Evolutionary conservation across 2,113 vertebrate genomes (phyloP).

Genomic region (Burhinus bistriatus): DNA sequence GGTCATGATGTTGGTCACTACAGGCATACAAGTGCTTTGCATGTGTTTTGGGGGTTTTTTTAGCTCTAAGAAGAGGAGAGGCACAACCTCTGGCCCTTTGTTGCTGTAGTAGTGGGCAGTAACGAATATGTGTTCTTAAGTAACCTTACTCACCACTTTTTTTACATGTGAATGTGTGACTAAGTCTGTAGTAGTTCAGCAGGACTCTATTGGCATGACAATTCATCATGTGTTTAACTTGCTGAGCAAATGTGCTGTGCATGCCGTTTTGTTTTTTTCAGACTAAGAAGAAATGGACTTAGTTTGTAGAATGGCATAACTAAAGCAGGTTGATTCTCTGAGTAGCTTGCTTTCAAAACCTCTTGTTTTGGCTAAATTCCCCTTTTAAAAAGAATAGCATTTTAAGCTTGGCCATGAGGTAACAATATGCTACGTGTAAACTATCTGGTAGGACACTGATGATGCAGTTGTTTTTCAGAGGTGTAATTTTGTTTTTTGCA

Average conservation of each 20-base stretch:
- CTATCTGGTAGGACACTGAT: neutral
- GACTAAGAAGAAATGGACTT: neutral
- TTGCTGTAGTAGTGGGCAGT: neutral
- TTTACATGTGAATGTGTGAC: neutral
- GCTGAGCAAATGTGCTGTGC: neutral
- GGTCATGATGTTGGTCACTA: neutral
- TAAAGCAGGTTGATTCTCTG: neutral
- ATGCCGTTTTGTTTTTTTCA: neutral
- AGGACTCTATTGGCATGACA: neutral
- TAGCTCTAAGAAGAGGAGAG: neutral
- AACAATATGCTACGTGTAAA: neutral
- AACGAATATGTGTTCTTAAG: neutral
- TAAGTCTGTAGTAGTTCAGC: neutral
- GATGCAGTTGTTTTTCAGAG: neutral
- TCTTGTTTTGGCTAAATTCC: neutral
- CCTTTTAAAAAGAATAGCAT: neutral
- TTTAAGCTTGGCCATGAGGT: neutral
- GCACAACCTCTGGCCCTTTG: neutral
- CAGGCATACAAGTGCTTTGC: neutral
- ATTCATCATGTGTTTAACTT: neutral
- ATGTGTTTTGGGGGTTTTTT: neutral
- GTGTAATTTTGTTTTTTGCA: neutral
- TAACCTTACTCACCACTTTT: neutral
- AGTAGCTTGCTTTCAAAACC: neutral
- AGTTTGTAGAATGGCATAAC: neutral